Evolutionary conservation across 2,888 invertebrate genomes (phyloP).

Genomic region (Bimastos eiseni): DNA sequence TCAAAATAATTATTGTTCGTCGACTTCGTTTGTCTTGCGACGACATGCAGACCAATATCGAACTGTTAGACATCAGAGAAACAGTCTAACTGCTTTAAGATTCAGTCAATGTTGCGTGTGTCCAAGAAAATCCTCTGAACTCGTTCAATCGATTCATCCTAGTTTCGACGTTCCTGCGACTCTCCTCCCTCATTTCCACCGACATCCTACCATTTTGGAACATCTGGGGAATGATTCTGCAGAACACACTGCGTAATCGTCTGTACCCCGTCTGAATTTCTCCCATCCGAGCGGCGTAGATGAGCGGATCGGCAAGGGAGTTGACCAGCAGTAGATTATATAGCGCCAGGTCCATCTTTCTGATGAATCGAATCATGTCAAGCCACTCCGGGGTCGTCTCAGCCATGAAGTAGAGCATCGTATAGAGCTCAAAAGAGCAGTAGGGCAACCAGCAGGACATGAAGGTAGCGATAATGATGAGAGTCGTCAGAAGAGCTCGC

Average conservation of each 20-base stretch:
- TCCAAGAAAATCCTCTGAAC: neutral
- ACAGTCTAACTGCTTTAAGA: neutral
- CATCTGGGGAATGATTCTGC: neutral
- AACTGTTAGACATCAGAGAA: too few species aligned
- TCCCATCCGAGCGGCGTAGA: conserved; percentile 41
- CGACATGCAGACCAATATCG: too few species aligned
- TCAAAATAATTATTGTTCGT: too few species aligned
- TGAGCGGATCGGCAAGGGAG: conserved; percentile 38
- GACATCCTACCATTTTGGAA: neutral
- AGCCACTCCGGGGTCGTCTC: conserved; percentile 41
- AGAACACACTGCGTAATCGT: neutral
- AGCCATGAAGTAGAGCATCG: conserved; percentile 47
- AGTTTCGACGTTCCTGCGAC: neutral
- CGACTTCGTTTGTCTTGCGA: neutral
- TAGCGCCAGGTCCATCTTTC: conserved; percentile 28
- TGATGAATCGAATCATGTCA: conserved; percentile 20
- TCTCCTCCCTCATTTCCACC: neutral
- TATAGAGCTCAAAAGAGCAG: conserved; percentile 21
- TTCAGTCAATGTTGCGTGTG: neutral
- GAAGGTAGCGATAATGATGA: conserved; percentile 52
- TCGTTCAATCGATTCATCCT: neutral
- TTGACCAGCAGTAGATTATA: conserved; percentile 39
- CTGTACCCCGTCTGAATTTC: conserved; percentile 39
- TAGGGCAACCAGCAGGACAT: conserved; percentile 52
- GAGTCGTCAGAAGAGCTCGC: conserved; percentile 52